These are phyloP conservation scores for Menidia menidia DNA, from an alignment of 2,797 vertebrate species.

Conservation along the genomic window DNA sequence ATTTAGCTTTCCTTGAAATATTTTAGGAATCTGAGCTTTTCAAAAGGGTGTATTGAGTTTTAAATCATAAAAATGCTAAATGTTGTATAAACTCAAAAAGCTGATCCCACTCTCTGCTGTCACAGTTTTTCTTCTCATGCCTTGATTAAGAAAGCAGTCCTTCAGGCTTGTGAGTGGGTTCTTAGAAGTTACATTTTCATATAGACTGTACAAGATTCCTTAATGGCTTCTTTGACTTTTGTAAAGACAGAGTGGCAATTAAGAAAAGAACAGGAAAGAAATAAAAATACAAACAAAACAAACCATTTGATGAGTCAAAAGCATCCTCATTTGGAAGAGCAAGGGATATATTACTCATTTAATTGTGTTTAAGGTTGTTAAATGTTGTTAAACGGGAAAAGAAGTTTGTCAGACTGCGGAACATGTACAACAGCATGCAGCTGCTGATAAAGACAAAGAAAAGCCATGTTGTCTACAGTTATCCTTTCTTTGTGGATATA, in stretches of 20 bases:
- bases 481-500: neutral
- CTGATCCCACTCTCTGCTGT: slow-evolving; percentile 22
- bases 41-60: neutral
- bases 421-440: neutral
- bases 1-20: neutral
- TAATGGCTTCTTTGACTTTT: slow-evolving; percentile 1
- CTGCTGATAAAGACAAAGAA: neutral
- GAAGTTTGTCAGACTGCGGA: neutral
- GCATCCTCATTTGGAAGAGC: too few species aligned
- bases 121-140: slow-evolving; percentile 29
- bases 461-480: neutral
- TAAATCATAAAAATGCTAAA: neutral
- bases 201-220: slow-evolving; percentile 5
- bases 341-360: too few species aligned
- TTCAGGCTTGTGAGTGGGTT: slow-evolving; percentile 36
- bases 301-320: too few species aligned
- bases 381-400: neutral
- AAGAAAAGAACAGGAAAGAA: neutral
- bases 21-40: neutral
- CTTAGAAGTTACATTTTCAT: slow-evolving; percentile 14
- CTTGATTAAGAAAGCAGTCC: slow-evolving; percentile 36
- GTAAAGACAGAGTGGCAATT: neutral
- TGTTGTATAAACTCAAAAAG: neutral
- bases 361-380: neutral
- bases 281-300: too few species aligned